These are phyloP conservation scores for Eupithecia inturbata DNA, from an alignment of 2,888 invertebrate genomes.

Conservation along the genomic window DNA sequence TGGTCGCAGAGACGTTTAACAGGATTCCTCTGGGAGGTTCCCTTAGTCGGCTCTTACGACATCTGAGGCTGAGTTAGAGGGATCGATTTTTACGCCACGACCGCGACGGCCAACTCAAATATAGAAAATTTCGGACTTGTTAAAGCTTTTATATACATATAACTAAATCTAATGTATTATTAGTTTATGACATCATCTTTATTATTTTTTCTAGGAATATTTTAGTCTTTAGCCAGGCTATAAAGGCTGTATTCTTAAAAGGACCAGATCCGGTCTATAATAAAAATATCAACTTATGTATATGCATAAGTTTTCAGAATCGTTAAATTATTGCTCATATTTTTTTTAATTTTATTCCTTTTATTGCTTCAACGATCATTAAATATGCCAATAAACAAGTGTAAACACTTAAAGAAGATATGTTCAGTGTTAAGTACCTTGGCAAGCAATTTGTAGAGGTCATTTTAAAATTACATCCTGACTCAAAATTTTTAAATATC, in stretches of 20 bases:
- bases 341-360: conserved; percentile 6
- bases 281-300: background rate
- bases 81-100: no score
- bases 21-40: no score
- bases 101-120: no score
- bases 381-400: conserved; percentile 5
- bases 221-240: no score
- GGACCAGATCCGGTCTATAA: background rate
- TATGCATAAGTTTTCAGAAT: background rate
- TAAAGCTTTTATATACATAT: no score
- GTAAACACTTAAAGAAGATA: conserved; percentile 14
- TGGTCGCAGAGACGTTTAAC: no score
- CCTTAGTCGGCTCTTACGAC: no score
- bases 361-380: conserved; percentile 3
- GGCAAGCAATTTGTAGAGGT: conserved; percentile 7
- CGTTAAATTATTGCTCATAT: background rate
- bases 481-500: background rate
- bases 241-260: background rate
- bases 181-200: background rate
- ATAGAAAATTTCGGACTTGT: no score
- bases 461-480: background rate
- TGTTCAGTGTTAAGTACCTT: conserved; percentile 8
- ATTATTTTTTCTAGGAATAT: no score
- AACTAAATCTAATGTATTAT: no score
- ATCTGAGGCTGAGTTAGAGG: no score